Evolutionary conservation across 1,140 invertebrate genomes (phyloP), one percentile per base, ranked within the genome.

Genomic region (Dendrolimus punctatus): DNA sequence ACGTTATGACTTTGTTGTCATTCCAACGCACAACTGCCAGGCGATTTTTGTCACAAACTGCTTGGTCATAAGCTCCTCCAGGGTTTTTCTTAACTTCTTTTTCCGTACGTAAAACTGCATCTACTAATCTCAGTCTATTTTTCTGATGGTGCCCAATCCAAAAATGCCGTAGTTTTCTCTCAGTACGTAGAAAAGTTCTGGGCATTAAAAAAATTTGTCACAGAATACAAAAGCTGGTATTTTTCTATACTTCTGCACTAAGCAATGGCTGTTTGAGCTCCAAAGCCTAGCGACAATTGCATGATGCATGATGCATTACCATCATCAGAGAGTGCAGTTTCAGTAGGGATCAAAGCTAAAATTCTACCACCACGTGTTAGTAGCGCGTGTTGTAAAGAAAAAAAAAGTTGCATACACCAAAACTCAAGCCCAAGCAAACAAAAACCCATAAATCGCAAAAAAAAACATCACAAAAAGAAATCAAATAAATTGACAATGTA

Each of bases 31-130:
- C 39, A 6, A 40, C 44, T 4, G 38, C 45, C 39, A 53, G 5
- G 6, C 39, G n/a, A 46, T 64, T 80, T 67, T 55, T 70, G 62
- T 66, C 55, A 46, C 59, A 63, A 36, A 56, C 48, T 1, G 43
- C 57, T 53, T 64, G 58, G 38, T 36, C 46, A 60, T 54, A 49
- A 58, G 37, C 37, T 36, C 64, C 67, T 46, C 61, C 53, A 48
- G 10, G 46, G 23, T 72, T 68, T 52, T 80, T 81, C 53, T 74
- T 73, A 58, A 81, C 60, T 49, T n/a, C n/a, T n/a, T n/a, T n/a
- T n/a, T n/a, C n/a, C n/a, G n/a, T n/a, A n/a, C n/a, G n/a, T 64
- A 78, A 60, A 57, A 60, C 37, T 53, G 41, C 40, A 41, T 59
- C 57, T 46, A 65, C 71, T 39, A 62, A 65, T 59, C 61, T 59